Percentiles rank a stretch among this genome's conserved stretches.
These are phyloP conservation scores for Hybognathus amarus DNA, from an alignment of 2,797 vertebrate genomes.

Conservation along the genomic window DNA sequence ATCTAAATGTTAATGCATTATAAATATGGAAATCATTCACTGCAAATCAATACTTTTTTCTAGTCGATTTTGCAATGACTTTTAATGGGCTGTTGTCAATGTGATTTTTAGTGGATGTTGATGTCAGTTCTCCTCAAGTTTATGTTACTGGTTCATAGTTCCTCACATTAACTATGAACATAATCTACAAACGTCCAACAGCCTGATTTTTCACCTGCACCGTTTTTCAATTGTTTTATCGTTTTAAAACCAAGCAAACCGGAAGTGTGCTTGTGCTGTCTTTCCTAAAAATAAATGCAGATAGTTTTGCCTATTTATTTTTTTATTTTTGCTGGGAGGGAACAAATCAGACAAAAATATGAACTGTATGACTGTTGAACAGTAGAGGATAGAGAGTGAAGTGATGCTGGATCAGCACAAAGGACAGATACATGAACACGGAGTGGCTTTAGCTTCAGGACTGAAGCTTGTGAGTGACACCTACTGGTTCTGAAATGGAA, in stretches of 20 bases:
- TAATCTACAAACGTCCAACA: neutral
- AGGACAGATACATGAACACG: constrained; percentile 13
- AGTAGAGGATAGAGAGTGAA: neutral
- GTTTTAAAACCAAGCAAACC: neutral
- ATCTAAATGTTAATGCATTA: neutral
- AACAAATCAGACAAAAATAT: neutral
- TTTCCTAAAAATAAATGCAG: too few relatives aligned
- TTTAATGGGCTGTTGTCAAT: neutral
- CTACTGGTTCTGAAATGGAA: constrained; percentile 38
- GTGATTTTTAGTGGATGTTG: neutral
- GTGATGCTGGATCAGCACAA: neutral
- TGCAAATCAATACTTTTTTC: neutral
- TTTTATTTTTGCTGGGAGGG: neutral
- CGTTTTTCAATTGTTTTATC: neutral
- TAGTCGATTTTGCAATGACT: neutral
- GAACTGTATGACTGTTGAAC: neutral
- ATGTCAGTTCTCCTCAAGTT: neutral
- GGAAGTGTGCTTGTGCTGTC: too few relatives aligned
- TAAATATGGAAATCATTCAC: neutral
- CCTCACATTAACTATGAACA: neutral
- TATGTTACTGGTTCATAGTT: neutral
- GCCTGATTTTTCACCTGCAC: neutral
- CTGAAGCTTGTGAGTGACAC: constrained; percentile 45
- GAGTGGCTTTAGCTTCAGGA: neutral
- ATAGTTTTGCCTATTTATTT: too few relatives aligned